Evolutionary conservation across 1,140 invertebrate species (phyloP).

Genomic region (Whitmania pigra): DNA sequence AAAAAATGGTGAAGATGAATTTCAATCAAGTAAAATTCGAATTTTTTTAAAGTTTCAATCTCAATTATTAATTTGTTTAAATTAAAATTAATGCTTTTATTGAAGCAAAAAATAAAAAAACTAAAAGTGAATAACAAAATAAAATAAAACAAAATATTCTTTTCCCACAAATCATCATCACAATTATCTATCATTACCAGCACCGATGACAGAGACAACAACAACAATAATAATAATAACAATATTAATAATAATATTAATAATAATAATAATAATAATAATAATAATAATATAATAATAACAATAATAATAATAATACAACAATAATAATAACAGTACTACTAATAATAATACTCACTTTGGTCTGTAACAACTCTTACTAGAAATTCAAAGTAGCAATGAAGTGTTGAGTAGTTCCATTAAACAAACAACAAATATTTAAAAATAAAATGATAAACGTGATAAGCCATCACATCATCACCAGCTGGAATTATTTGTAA

Average conservation of each 20-base stretch:
- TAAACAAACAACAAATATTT: not conserved
- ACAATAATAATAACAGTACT: not conserved
- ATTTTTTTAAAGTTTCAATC: too few species aligned
- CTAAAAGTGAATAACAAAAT: too few species aligned
- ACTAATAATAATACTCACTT: slow-evolving; percentile 13
- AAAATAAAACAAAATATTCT: too few species aligned
- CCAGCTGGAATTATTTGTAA: not conserved
- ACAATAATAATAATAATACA: slow-evolving; percentile 1
- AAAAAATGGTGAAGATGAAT: too few species aligned
- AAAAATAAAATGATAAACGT: not conserved
- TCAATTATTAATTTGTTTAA: too few species aligned
- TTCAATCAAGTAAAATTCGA: too few species aligned
- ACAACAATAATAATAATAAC: not conserved
- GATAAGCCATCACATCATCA: not conserved
- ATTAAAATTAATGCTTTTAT: too few species aligned
- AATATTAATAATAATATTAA: not conserved
- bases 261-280: slow-evolving; percentile 1
- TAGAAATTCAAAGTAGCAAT: slow-evolving; percentile 12
- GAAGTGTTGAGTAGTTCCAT: slow-evolving; percentile 29
- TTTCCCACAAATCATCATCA: too few species aligned
- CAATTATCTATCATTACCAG: not conserved
- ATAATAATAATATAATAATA: slow-evolving; percentile 12
- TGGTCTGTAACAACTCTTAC: slow-evolving; percentile 16
- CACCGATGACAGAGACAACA: not conserved
- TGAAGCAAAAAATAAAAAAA: too few species aligned